These are phyloP conservation scores for Sesamia nonagrioides DNA, from an alignment of 1,140 invertebrate species.

Conservation along the genomic window DNA sequence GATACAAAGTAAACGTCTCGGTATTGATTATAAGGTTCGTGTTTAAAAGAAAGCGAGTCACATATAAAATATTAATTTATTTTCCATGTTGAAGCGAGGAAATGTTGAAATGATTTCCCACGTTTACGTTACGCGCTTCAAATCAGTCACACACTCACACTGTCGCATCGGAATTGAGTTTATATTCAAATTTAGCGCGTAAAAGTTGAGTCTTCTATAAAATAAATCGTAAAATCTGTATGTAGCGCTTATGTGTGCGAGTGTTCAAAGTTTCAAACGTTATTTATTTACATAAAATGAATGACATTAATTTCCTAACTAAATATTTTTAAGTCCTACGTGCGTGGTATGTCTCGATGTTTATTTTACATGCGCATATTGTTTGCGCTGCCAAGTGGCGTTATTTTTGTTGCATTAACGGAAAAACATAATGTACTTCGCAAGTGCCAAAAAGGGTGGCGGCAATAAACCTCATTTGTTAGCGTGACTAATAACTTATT, in stretches of 20 bases:
- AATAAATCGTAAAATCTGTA: neutral
- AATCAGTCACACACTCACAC: conserved; percentile 1
- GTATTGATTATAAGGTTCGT: neutral
- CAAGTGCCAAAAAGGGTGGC: conserved; percentile 30
- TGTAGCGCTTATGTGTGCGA: neutral
- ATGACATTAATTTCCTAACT: neutral
- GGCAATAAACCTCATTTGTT: conserved; percentile 11
- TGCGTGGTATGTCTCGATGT: neutral
- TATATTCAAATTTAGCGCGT: conserved; percentile 7
- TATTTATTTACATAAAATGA: conserved; percentile 6
- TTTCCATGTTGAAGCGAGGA: neutral
- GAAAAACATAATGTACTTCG: conserved; percentile 24
- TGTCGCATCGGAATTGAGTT: neutral
- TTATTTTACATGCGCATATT: conserved; percentile 32
- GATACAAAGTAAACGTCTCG: too few relatives aligned
- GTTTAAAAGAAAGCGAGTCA: neutral
- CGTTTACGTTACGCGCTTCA: conserved; percentile 22
- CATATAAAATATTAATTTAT: neutral
- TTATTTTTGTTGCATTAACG: conserved; percentile 38
- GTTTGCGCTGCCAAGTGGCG: conserved; percentile 33
- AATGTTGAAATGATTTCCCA: conserved; percentile 19
- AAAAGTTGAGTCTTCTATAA: conserved; percentile 12
- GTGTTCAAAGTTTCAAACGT: neutral
- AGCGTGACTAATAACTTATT: neutral
- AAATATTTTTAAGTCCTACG: neutral